These are phyloP conservation scores for Colletes gigas DNA, from an alignment of 1,140 invertebrate genomes.

Conservation along the genomic window DNA sequence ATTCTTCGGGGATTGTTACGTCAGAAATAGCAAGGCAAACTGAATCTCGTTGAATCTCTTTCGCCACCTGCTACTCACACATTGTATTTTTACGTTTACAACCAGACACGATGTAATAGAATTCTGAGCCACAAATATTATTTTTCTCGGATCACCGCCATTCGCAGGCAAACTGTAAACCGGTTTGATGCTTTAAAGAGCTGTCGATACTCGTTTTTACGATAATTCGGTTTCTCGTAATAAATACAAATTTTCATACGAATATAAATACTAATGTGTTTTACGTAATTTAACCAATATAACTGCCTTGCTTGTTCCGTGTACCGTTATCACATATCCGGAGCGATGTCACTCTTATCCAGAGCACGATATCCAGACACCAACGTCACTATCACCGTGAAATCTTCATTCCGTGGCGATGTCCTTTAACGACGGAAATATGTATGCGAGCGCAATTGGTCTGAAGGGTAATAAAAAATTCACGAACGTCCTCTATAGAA, in stretches of 20 bases:
- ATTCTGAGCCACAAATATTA: constrained; percentile 23
- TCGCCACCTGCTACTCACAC: constrained; percentile 55
- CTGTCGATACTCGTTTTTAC: background rate
- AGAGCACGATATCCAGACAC: constrained; percentile 39
- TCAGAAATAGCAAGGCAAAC: constrained; percentile 42
- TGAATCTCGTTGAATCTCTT: constrained; percentile 39
- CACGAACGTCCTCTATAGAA: background rate
- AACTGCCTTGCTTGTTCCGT: constrained; percentile 39
- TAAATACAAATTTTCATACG: background rate
- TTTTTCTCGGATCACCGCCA: constrained; percentile 12
- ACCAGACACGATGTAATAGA: constrained; percentile 16
- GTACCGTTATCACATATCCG: constrained; percentile 53
- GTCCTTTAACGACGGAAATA: constrained; percentile 45
- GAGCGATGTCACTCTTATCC: constrained; percentile 46
- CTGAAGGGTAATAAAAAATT: constrained; percentile 4
- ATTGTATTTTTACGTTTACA: constrained; percentile 15
- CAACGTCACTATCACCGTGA: constrained; percentile 3
- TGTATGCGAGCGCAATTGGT: constrained; percentile 2
- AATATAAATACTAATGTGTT: background rate
- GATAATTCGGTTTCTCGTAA: too few relatives aligned
- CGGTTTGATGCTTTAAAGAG: background rate
- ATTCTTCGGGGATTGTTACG: constrained; percentile 32
- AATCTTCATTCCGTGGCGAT: constrained; percentile 18
- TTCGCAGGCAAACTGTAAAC: background rate
- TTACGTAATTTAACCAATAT: constrained; percentile 47